Evolutionary conservation across 2,888 invertebrate species (phyloP), one percentile per base, ranked within the genome.

Genomic region (Cryptocheilus praepositus): DNA sequence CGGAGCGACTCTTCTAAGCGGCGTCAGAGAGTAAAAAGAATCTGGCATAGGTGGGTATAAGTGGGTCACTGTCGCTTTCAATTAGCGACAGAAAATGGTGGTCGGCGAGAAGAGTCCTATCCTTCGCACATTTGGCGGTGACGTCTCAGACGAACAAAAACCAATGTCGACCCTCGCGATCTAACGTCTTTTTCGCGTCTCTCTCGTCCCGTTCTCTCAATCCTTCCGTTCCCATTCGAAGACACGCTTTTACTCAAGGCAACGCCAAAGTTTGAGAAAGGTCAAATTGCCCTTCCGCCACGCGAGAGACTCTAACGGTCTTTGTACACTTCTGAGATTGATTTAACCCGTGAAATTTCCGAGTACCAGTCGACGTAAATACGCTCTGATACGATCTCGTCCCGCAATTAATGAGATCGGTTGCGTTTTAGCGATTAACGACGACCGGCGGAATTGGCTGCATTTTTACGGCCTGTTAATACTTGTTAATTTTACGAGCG

Each of bases 71-170:
- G 80, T 79, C 77, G 80, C 80, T 83, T 77, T 81, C 79, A 75
- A 80, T 81, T 80, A 81, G 77, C 71, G 36, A 36, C 77, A 73
- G 74, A 71, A 76, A 79, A 61, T 71, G 67, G 64, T 67, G 18
- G 74, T 63, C 8, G 36, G 79, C 58, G 59, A 67, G 77, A 76
- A 73, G 73, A 69, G 60, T 70, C 64, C 72, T 59, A 73, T 77
- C 69, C 77, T 74, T 76, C 79, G 75, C 81, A 81, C 82, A 82
- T 84, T 83, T 77, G 77, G 75, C 74, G 68, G 72, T 71, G 81
- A 77, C 80, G 81, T 83, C 81, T 77, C 83, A 83, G 85, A 84
- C 84, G 73, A 67, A 77, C 83, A 85, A 85, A 85, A 85, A 85
- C 71, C 73, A 65, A 66, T 76, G 75, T 74, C 67, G 25, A 25